These are phyloP conservation scores for Cavia porcellus DNA, from an alignment of 2,113 vertebrate species.

Conservation along the genomic window DNA sequence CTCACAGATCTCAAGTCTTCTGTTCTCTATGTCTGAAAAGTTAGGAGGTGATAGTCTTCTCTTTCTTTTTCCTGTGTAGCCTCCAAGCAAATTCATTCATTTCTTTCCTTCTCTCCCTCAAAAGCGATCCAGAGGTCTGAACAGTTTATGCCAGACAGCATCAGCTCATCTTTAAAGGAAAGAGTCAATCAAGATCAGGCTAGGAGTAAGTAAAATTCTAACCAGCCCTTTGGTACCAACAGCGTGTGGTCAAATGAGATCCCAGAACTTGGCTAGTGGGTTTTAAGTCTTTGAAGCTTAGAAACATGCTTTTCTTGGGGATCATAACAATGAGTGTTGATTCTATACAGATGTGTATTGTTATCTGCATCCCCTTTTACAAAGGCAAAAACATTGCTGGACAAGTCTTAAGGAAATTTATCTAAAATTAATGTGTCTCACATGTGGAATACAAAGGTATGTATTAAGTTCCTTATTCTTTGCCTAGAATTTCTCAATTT, in stretches of 20 bases:
- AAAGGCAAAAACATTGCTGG: neutral
- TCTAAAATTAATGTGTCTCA: neutral
- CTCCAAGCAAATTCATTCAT: slow-evolving; percentile 47
- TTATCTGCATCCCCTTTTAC: neutral
- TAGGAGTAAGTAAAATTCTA: neutral
- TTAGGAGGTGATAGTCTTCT: slow-evolving; percentile 36
- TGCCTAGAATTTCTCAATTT: neutral
- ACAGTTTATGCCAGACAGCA: neutral
- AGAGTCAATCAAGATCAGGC: neutral
- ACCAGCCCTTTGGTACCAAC: neutral
- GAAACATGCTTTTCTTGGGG: neutral
- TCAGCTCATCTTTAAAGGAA: slow-evolving; percentile 36
- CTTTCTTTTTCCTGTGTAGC: slow-evolving; percentile 34
- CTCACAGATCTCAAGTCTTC: neutral
- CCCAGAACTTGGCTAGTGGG: neutral
- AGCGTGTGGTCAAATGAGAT: neutral
- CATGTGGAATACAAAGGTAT: neutral
- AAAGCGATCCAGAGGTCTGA: neutral
- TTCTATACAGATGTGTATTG: neutral
- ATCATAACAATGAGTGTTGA: neutral
- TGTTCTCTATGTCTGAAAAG: neutral
- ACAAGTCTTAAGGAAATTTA: neutral
- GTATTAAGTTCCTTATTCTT: neutral
- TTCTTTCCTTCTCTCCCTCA: slow-evolving; percentile 57
- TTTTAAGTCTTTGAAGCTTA: neutral